A percentile compares a stretch with the other conserved stretches of the same genome.
Evolutionary conservation across 2,888 invertebrate species (phyloP).

Genomic region (Hirtodrosophila histrioides): DNA sequence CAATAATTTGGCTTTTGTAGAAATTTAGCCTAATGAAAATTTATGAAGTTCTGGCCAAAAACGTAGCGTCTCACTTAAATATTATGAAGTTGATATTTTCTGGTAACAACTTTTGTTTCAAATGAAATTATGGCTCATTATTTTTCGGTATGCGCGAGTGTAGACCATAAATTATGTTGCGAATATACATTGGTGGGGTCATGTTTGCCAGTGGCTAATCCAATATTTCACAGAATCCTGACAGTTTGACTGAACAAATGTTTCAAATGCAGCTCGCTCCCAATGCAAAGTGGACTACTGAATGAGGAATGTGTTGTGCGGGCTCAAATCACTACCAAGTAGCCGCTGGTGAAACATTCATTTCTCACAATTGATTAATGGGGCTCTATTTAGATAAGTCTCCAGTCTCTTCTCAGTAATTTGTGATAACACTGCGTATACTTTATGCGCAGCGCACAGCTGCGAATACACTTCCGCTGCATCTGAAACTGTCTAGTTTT

Average conservation of each 20-base stretch:
- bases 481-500: constrained; percentile 9
- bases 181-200: constrained; percentile 1
- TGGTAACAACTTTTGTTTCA: constrained; percentile 52
- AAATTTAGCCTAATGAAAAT: constrained; percentile 70
- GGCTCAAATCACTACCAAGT: constrained; percentile 38
- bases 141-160: constrained; percentile 27
- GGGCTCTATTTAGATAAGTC: constrained; percentile 47
- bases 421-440: constrained; percentile 36
- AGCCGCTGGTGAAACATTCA: constrained; percentile 28
- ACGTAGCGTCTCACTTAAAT: constrained; percentile 39
- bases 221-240: constrained; percentile 27
- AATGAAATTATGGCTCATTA: constrained; percentile 70
- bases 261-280: constrained; percentile 10
- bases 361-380: constrained; percentile 57
- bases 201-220: constrained; percentile 6
- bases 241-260: constrained; percentile 22
- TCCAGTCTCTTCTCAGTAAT: constrained; percentile 17
- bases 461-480: constrained; percentile 58
- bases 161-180: constrained; percentile 51
- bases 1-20: constrained; percentile 30
- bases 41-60: constrained; percentile 61
- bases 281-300: constrained; percentile 11
- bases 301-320: constrained; percentile 28
- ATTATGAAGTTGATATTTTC: constrained; percentile 61
- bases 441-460: constrained; percentile 27